Conservation (phyloP, 2,888 invertebrate species). For the Callinectes sapidus region DNA sequence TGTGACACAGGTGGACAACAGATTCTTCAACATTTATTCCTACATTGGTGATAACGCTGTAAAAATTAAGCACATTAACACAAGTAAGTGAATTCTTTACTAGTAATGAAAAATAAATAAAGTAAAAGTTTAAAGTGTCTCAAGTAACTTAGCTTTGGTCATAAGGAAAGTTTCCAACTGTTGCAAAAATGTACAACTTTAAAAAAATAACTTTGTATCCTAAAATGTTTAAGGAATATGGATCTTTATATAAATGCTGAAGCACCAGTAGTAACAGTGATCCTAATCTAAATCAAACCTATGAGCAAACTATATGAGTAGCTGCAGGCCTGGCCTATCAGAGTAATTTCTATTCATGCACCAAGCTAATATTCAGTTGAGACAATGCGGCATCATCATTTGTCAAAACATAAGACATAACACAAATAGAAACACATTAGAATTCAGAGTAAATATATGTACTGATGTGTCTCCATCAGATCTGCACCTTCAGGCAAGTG, state of each 20-base stretch:
- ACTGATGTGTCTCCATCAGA: neutral
- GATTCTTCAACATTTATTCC: neutral
- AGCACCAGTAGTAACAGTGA: neutral
- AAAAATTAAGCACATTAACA: neutral
- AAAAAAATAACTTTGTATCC: neutral
- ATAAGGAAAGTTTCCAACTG: neutral
- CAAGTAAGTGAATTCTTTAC: neutral
- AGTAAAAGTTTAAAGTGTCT: neutral
- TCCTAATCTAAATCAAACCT: neutral
- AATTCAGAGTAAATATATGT: neutral
- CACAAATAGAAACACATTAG: neutral
- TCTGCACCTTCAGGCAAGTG: constrained; percentile 9
- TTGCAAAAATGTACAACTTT: neutral
- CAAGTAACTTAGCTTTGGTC: neutral
- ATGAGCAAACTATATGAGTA: neutral
- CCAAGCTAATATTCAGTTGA: no score
- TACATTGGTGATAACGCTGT: neutral
- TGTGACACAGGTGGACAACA: neutral
- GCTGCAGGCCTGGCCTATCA: no score
- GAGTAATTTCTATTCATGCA: no score
- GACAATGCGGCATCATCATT: no score
- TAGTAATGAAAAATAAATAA: neutral
- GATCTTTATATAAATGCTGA: neutral
- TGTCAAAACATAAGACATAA: neutral
- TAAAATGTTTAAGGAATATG: neutral